Evolutionary conservation across 1,140 invertebrate genomes (phyloP).

Genomic region (Brachionus rubens): DNA sequence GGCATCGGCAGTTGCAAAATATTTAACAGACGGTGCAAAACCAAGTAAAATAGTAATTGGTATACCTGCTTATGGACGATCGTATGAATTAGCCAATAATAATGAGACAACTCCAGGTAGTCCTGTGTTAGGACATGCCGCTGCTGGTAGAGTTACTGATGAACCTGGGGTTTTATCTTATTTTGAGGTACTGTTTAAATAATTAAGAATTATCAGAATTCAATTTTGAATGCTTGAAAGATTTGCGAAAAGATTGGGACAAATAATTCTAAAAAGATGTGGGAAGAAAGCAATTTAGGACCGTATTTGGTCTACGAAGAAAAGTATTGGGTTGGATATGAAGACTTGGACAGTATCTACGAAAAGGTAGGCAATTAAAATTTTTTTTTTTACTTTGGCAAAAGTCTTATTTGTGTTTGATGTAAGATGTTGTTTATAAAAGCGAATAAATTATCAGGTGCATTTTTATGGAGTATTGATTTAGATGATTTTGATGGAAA

Average conservation of each 20-base stretch:
- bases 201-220: not conserved
- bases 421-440: constrained; percentile 85
- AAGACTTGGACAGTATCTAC: constrained; percentile 78
- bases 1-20: constrained; percentile 38
- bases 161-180: constrained; percentile 35
- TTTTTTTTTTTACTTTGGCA: not conserved
- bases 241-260: constrained; percentile 29
- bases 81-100: not conserved
- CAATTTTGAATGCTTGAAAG: not conserved
- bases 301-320: constrained; percentile 67
- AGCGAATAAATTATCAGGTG: constrained; percentile 82
- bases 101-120: not conserved
- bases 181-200: constrained; percentile 19
- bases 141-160: not conserved
- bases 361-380: constrained; percentile 68
- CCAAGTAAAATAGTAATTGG: constrained; percentile 28
- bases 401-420: constrained; percentile 47
- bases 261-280: not conserved
- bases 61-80: constrained; percentile 38
- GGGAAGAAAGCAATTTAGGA: constrained; percentile 14
- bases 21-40: constrained; percentile 17
- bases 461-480: constrained; percentile 93
- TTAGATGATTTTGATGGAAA: constrained; percentile 66
- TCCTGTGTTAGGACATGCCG: not conserved
- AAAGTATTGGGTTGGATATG: constrained; percentile 86